Evolutionary conservation across 2,113 vertebrate species (phyloP).

Genomic region (Alouatta palliata): DNA sequence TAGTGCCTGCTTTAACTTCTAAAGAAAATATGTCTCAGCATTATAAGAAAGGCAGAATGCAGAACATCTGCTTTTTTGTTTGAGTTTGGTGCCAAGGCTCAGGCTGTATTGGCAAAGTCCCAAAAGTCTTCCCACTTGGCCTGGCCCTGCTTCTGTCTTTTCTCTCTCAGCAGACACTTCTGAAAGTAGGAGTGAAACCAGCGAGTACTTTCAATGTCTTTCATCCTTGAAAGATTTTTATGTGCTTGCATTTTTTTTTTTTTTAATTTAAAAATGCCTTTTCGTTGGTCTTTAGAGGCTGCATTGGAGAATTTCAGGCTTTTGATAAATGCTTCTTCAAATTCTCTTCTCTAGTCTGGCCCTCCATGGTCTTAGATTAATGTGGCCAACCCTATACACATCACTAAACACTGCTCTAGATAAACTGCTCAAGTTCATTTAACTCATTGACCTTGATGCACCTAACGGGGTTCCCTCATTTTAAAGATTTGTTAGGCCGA

Average conservation of each 20-base stretch:
- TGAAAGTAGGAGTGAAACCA: not conserved
- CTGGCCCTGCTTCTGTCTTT: not conserved
- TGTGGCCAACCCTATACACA: not conserved
- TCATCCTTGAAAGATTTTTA: slow-evolving; percentile 48
- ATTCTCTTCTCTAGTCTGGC: not conserved
- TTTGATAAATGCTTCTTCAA: not conserved
- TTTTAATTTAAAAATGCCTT: slow-evolving; percentile 41
- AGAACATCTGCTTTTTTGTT: not conserved
- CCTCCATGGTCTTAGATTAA: not conserved
- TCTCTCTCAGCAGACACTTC: not conserved
- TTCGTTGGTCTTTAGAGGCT: not conserved
- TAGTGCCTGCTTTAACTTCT: not conserved
- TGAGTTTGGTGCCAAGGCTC: not conserved
- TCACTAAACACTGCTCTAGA: not conserved
- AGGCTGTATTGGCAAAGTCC: not conserved
- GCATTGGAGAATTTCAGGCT: not conserved
- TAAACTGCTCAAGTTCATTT: not conserved
- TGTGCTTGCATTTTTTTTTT: slow-evolving; percentile 37
- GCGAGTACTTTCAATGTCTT: not conserved
- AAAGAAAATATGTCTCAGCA: not conserved
- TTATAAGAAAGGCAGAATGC: not conserved
- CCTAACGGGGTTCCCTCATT: not conserved
- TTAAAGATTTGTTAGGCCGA: not conserved
- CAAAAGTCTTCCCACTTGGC: not conserved
- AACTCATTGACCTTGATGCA: not conserved